phyloP scores from a whole-genome alignment of 2,888 invertebrate species.

The Homarus gammarus region DNA sequence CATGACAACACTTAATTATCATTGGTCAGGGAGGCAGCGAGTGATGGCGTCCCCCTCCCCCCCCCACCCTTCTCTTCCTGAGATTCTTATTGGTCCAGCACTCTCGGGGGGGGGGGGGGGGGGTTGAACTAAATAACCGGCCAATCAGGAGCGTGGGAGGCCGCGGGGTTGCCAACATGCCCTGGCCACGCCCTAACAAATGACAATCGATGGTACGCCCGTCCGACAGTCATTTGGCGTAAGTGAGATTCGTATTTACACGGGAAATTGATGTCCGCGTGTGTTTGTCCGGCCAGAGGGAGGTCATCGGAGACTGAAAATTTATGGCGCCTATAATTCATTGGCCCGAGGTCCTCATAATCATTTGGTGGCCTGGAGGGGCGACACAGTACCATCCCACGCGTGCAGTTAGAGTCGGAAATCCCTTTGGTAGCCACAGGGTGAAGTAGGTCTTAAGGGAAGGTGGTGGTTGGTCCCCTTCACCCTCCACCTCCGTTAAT shows the following conservation, averaged over 20 bases:
- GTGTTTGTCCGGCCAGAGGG: conserved; percentile 52
- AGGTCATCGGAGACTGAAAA: conserved; percentile 41
- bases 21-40: no score
- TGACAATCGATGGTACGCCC: conserved; percentile 54
- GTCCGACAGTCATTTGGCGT: conserved; percentile 53
- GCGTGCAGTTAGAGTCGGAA: neutral
- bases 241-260: conserved; percentile 60
- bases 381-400: neutral
- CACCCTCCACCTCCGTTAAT: neutral
- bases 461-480: neutral
- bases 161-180: conserved; percentile 31
- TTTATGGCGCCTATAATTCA: conserved; percentile 46
- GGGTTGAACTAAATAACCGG: conserved; percentile 6
- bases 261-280: conserved; percentile 47
- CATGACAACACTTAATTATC: no score
- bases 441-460: neutral
- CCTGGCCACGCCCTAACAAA: conserved; percentile 51
- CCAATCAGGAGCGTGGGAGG: neutral
- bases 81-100: neutral
- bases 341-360: conserved; percentile 45
- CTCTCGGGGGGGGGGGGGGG: no score
- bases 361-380: conserved; percentile 6
- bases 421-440: neutral
- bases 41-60: no score
- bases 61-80: no score